A percentile compares a stretch with the other conserved stretches of the same genome.
Evolutionary conservation across 2,797 vertebrate genomes (phyloP).

Genomic region (Sylvia borin): DNA sequence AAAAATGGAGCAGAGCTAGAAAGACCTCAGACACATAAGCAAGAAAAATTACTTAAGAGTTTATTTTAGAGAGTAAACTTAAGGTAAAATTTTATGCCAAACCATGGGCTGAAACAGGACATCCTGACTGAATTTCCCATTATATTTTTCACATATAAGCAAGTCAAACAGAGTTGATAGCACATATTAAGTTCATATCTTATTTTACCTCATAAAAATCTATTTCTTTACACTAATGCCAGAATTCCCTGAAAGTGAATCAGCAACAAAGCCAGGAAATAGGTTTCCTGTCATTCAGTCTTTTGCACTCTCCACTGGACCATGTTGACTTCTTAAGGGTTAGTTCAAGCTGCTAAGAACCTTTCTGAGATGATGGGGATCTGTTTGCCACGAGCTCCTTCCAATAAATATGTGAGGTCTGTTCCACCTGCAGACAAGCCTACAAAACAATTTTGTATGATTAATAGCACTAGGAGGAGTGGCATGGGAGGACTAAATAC

Average conservation of each 20-base stretch:
- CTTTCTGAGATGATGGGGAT: not conserved
- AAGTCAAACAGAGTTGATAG: not conserved
- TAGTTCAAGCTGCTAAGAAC: not conserved
- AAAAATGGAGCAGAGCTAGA: not conserved
- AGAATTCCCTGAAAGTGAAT: not conserved
- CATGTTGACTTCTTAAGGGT: not conserved
- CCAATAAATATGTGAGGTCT: not conserved
- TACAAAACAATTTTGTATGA: not conserved
- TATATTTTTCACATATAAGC: not conserved
- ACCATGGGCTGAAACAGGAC: not conserved
- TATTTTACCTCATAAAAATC: not conserved
- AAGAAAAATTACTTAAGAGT: not conserved
- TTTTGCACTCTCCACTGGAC: not conserved
- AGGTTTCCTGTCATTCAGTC: not conserved
- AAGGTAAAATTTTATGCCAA: not conserved
- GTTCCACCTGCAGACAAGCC: not conserved
- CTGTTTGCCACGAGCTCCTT: not conserved
- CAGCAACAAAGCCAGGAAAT: not conserved
- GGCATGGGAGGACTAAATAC: not conserved
- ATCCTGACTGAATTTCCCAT: not conserved
- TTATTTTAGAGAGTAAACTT: not conserved
- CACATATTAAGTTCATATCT: not conserved
- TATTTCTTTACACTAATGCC: not conserved
- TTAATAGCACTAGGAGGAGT: not conserved
- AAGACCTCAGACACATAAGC: not conserved